A percentile compares a stretch with the other conserved stretches of the same genome.
Conservation (phyloP, 2,113 vertebrate genomes). For the Phalacrocorax carbo region DNA sequence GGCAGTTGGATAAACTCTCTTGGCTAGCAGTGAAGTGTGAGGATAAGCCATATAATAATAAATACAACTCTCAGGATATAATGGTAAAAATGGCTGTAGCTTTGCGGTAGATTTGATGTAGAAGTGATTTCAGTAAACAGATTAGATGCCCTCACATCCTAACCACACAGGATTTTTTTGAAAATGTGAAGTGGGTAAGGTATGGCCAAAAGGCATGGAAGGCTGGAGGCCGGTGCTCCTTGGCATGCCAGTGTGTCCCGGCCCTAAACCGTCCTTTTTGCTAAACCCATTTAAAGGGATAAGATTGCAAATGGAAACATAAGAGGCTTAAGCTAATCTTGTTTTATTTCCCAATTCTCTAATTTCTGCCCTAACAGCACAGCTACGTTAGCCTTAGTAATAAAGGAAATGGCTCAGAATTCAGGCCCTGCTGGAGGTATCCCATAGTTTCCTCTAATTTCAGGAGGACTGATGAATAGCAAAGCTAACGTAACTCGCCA, state of each 20-base stretch:
- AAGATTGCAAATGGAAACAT: neutral
- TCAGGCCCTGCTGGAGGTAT: neutral
- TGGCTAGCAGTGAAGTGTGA: neutral
- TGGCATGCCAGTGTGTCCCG: no score
- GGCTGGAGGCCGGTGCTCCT: neutral
- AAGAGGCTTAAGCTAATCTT: neutral
- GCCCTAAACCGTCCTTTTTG: neutral
- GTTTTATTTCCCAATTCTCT: neutral
- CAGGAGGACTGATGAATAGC: neutral
- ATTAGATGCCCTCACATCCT: neutral
- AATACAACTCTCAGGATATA: neutral
- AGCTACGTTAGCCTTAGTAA: neutral
- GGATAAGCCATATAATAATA: neutral
- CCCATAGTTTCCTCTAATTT: neutral
- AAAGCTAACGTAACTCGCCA: neutral
- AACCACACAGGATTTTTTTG: neutral
- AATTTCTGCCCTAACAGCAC: neutral
- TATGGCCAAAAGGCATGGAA: neutral
- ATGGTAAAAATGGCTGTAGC: neutral
- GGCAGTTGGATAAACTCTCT: neutral
- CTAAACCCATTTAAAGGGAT: neutral
- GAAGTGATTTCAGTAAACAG: neutral
- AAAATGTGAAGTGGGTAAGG: neutral
- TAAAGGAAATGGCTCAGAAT: neutral
- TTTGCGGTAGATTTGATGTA: neutral